Evolutionary conservation across 2,797 vertebrate genomes (phyloP).

Genomic region (Helarctos malayanus): DNA sequence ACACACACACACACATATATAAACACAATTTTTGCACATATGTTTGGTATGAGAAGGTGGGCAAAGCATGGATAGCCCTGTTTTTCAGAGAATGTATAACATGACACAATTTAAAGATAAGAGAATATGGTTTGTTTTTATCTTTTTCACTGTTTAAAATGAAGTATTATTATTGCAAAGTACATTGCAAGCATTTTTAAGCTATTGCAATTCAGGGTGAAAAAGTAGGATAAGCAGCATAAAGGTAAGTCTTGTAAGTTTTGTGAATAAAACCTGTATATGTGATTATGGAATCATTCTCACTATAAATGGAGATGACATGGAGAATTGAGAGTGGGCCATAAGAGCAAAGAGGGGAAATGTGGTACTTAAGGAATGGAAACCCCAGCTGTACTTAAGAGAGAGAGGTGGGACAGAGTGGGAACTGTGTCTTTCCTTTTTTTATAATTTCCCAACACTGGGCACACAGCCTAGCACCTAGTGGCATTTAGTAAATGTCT

Average conservation of each 20-base stretch:
- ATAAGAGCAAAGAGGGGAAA: neutral
- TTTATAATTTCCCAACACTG: neutral
- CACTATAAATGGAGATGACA: neutral
- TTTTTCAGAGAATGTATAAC: neutral
- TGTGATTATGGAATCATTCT: neutral
- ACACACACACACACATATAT: no score
- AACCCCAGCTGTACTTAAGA: neutral
- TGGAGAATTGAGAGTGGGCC: neutral
- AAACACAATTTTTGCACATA: neutral
- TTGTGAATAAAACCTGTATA: neutral
- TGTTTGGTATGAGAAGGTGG: neutral
- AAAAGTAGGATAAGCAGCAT: neutral
- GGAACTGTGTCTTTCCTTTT: neutral
- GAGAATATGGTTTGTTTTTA: neutral
- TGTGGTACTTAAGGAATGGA: neutral
- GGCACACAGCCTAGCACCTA: neutral
- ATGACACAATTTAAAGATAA: conserved; percentile 15
- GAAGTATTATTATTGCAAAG: neutral
- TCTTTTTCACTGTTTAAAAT: neutral
- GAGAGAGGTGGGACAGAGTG: neutral
- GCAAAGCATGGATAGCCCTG: neutral
- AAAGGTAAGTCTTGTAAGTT: neutral
- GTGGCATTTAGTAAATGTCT: neutral
- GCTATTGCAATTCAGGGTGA: neutral
- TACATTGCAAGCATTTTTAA: conserved; percentile 22